A percentile compares a stretch with the other conserved stretches of the same genome.
Conservation (phyloP, 2,113 vertebrate genomes). For the Xiphophorus hellerii region DNA sequence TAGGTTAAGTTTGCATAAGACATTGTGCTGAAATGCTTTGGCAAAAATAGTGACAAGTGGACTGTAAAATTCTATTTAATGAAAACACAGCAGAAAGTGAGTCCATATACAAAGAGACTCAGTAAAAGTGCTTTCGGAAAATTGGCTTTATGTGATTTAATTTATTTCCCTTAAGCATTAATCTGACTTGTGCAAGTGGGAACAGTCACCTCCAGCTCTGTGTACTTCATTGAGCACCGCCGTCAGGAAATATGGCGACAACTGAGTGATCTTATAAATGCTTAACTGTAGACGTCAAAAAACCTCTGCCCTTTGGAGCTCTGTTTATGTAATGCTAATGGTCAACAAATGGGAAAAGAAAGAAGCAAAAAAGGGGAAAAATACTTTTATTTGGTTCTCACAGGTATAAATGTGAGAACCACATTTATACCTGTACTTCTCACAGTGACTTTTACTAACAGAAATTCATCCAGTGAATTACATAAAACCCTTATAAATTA, state of each 20-base stretch:
- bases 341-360: constrained; percentile 11
- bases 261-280: constrained; percentile 64
- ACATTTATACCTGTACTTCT: no score
- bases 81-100: neutral
- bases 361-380: neutral
- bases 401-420: neutral
- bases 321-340: constrained; percentile 51
- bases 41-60: neutral
- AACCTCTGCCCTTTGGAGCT: constrained; percentile 44
- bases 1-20: neutral
- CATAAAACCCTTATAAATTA: neutral
- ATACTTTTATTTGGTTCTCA: constrained; percentile 28
- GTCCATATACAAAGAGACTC: constrained; percentile 21
- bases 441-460: neutral
- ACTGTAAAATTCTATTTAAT: constrained; percentile 2
- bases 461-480: neutral
- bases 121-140: constrained; percentile 41
- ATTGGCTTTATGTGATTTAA: neutral
- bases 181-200: constrained; percentile 9
- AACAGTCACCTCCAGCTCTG: constrained; percentile 31
- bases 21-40: neutral
- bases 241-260: constrained; percentile 46
- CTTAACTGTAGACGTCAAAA: constrained; percentile 51
- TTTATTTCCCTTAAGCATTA: constrained; percentile 45
- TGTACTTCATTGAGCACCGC: constrained; percentile 16